Evolutionary conservation across 2,888 invertebrate genomes (phyloP).

Genomic region (Cantharis nigra): DNA sequence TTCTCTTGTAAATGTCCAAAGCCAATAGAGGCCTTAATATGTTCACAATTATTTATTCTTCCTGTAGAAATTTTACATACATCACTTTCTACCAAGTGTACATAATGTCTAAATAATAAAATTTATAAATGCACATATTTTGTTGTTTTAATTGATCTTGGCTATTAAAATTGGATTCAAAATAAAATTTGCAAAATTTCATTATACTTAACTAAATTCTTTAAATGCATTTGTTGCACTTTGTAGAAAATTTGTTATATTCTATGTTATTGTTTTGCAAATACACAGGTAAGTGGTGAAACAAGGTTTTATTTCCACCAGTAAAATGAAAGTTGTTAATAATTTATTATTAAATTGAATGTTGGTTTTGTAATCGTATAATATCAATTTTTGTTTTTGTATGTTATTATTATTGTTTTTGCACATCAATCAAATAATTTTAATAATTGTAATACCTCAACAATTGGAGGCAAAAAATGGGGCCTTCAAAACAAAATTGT

Average conservation of each 20-base stretch:
- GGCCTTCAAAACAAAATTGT: no score
- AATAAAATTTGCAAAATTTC: background rate
- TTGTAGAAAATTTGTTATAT: background rate
- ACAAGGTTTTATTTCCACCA: no score
- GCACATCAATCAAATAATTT: no score
- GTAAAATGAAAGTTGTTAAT: no score
- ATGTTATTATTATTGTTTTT: no score
- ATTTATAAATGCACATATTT: slow-evolving; percentile 37
- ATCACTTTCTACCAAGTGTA: slow-evolving; percentile 44
- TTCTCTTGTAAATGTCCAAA: slow-evolving; percentile 47
- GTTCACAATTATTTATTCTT: slow-evolving; percentile 39
- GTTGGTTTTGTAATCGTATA: no score
- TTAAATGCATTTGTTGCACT: background rate
- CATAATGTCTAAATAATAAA: slow-evolving; percentile 37
- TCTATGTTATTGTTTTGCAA: background rate
- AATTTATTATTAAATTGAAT: no score
- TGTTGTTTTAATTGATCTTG: slow-evolving; percentile 15
- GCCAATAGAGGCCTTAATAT: slow-evolving; percentile 53
- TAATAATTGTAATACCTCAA: no score
- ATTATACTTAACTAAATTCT: background rate
- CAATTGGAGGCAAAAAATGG: no score
- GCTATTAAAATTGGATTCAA: background rate
- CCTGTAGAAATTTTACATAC: slow-evolving; percentile 40
- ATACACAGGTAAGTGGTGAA: background rate
- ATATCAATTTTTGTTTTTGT: no score